A percentile compares a stretch with the other conserved stretches of the same genome.
phyloP scores from a whole-genome alignment of 2,797 vertebrate species.

The Astyanax mexicanus region DNA sequence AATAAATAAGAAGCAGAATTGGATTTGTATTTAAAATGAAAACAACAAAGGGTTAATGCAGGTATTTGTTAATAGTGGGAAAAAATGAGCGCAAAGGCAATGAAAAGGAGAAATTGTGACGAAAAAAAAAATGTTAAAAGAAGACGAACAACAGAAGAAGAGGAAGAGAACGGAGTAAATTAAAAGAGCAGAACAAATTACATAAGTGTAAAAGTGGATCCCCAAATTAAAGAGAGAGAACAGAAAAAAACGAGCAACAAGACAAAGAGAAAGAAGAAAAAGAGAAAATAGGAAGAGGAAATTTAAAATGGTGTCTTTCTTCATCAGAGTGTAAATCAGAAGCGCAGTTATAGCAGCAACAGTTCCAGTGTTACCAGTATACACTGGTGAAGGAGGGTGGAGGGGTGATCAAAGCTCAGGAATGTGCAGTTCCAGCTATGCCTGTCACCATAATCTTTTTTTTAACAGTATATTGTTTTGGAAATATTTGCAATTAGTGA shows the following conservation, averaged over 20 bases:
- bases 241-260: conserved; percentile 56
- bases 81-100: background rate
- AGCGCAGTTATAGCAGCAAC: conserved; percentile 78
- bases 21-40: background rate
- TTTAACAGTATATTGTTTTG: too few species aligned
- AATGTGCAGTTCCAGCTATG: conserved; percentile 80
- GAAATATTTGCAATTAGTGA: too few species aligned
- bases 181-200: background rate
- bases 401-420: conserved; percentile 28
- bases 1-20: conserved; percentile 17
- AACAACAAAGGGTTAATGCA: background rate
- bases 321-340: conserved; percentile 81
- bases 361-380: conserved; percentile 82
- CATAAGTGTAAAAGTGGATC: background rate
- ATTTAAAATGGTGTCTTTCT: conserved; percentile 87
- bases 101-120: background rate
- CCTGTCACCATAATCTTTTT: too few species aligned
- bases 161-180: background rate
- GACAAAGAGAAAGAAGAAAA: conserved; percentile 84
- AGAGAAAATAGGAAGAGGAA: conserved; percentile 85
- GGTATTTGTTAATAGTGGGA: background rate
- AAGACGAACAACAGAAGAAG: background rate
- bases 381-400: conserved; percentile 16
- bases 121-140: background rate
- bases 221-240: background rate